Conservation (phyloP, 2,888 invertebrate genomes). For the Andrena trimmerana region DNA sequence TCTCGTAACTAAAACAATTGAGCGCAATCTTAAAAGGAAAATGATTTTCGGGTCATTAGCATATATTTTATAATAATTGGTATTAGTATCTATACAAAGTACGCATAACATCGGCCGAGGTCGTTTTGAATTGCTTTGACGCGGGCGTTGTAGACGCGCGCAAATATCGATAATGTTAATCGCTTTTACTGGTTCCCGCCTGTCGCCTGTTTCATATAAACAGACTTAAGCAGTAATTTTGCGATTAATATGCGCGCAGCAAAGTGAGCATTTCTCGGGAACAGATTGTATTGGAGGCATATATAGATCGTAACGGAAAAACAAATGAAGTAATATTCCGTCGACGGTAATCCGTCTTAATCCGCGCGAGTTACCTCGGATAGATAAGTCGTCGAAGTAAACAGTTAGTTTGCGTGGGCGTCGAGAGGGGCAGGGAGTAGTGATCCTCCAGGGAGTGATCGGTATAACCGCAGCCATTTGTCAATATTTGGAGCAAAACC, state of each 20-base stretch:
- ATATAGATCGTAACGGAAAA: not conserved
- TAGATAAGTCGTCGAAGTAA: not conserved
- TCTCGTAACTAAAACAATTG: not conserved
- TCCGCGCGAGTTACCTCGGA: not conserved
- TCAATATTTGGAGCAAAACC: too few species aligned
- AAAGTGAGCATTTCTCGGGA: not conserved
- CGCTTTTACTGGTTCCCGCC: not conserved
- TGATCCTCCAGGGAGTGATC: too few species aligned
- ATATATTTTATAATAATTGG: constrained; percentile 11
- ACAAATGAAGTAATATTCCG: not conserved
- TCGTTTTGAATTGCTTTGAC: not conserved
- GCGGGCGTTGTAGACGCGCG: not conserved
- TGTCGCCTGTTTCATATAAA: too few species aligned
- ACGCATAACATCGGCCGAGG: not conserved
- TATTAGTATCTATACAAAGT: not conserved
- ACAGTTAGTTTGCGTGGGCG: too few species aligned
- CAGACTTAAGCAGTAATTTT: too few species aligned
- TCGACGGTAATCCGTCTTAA: not conserved
- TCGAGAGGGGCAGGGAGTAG: not conserved
- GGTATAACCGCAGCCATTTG: too few species aligned
- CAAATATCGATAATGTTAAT: constrained; percentile 1
- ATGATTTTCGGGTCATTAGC: constrained; percentile 1
- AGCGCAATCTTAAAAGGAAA: not conserved
- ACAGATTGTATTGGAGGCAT: not conserved
- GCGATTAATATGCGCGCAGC: too few species aligned